phyloP scores from a whole-genome alignment of 1,140 invertebrate genomes.

The Chelonus insularis region DNA sequence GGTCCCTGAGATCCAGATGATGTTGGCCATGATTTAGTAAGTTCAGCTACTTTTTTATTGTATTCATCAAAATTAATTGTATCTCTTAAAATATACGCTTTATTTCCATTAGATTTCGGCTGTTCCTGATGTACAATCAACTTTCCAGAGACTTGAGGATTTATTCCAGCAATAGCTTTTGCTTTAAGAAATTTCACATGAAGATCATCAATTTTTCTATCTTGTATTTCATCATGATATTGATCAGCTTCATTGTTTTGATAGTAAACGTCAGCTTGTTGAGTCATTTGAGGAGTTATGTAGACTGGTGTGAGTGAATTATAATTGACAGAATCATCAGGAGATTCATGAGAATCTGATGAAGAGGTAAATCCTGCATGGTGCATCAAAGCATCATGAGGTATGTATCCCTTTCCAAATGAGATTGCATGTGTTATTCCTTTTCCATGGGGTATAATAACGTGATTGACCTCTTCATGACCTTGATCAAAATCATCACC shows the following conservation, averaged over 20 bases:
- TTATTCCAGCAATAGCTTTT: too few relatives aligned
- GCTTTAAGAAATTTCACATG: neutral
- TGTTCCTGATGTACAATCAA: too few relatives aligned
- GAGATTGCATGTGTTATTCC: slow-evolving; percentile 39
- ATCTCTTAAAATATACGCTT: slow-evolving; percentile 1
- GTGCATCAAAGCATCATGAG: slow-evolving; percentile 41
- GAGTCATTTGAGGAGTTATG: neutral
- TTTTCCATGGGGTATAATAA: slow-evolving; percentile 44
- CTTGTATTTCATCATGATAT: neutral
- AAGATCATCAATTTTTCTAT: neutral
- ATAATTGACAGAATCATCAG: neutral
- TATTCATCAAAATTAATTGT: slow-evolving; percentile 9
- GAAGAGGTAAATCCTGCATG: slow-evolving; percentile 28
- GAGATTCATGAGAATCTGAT: neutral
- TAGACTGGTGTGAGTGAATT: neutral
- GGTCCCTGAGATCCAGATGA: neutral
- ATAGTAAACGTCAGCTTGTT: neutral
- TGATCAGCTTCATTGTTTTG: neutral
- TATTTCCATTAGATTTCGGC: neutral
- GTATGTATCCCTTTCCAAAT: slow-evolving; percentile 48
- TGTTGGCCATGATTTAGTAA: slow-evolving; percentile 5
- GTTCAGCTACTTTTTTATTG: slow-evolving; percentile 14
- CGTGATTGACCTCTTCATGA: slow-evolving; percentile 43
- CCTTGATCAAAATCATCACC: slow-evolving; percentile 46
- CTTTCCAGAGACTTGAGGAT: too few relatives aligned